Conservation (phyloP, 2,888 invertebrate genomes). For the Cosmia trapezina region DNA sequence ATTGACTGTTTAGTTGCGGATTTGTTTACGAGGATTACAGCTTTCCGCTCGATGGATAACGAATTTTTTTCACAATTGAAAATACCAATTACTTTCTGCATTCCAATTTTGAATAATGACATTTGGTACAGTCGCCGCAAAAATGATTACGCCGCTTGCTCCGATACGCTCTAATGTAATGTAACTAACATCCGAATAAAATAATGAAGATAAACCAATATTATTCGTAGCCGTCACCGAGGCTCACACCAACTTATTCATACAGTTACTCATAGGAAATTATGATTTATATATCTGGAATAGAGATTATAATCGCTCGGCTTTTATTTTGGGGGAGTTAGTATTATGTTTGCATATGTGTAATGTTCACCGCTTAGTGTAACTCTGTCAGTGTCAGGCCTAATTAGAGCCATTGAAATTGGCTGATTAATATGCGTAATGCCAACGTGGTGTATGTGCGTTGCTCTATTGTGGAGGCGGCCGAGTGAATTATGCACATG, state of each 20-base stretch:
- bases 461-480: slow-evolving; percentile 82
- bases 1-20: slow-evolving; percentile 75
- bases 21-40: slow-evolving; percentile 64
- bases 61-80: slow-evolving; percentile 16
- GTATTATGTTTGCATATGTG: slow-evolving; percentile 65
- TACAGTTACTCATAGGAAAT: slow-evolving; percentile 23
- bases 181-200: slow-evolving; percentile 60
- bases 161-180: slow-evolving; percentile 24
- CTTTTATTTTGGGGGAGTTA: slow-evolving; percentile 51
- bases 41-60: slow-evolving; percentile 46
- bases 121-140: slow-evolving; percentile 26
- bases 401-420: slow-evolving; percentile 89
- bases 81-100: neutral
- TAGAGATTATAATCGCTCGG: slow-evolving; percentile 57
- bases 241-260: slow-evolving; percentile 53
- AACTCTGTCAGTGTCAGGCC: slow-evolving; percentile 87
- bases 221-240: slow-evolving; percentile 68
- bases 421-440: slow-evolving; percentile 88
- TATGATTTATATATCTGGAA: slow-evolving; percentile 40
- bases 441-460: slow-evolving; percentile 79
- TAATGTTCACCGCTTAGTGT: slow-evolving; percentile 82
- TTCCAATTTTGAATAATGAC: slow-evolving; percentile 2
- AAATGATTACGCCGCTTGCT: slow-evolving; percentile 33
- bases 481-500: slow-evolving; percentile 80
- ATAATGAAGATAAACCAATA: slow-evolving; percentile 72